Evolutionary conservation across 2,113 vertebrate species (phyloP), one percentile per base, ranked within the genome.

Genomic region (Cyanoliseus patagonus): DNA sequence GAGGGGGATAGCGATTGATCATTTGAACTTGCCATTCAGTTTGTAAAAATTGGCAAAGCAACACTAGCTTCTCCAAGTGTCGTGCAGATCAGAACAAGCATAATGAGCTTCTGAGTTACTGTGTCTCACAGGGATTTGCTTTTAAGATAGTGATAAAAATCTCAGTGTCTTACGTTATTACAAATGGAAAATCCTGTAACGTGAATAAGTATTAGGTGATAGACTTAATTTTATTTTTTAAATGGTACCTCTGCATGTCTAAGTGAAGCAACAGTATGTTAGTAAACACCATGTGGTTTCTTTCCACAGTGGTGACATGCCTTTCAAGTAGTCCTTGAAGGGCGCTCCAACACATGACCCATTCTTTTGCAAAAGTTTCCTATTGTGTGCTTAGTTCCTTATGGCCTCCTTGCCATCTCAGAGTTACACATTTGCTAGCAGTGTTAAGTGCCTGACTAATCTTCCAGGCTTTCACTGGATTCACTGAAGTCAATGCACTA

Each of bases 271-370:
- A n/a, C 53, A 68, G 11, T 44, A 3, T 74, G 37, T 93, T 92
- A 51, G 68, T 81, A 92, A 93, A 83, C 70, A 81, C 7, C 7
- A 2, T 49, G 25, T 33, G 18, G 41, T 42, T 73, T 37, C 8
- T 1, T 10, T 49, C 22, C 37, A 7, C 18, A 17, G 64, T 68
- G 55, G 27, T 82, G 64, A 42, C 61, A 16, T 55, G 73, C 81
- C 69, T 96, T 95, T 95, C 74, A 91, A 89, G 83, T 73, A 68
- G 47, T 64, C 39, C 62, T 69, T 95, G 89, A 92, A 89, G 89
- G 55, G 62, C 87, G 63, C 83, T 81, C 30, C 64, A 11, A 47
- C 77, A 87, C 86, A 31, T 95, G 95, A 69, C 47, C 69, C 6
- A 11, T 86, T 95, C 66, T 78, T 92, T 89, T 51, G 47, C 62